phyloP scores from a whole-genome alignment of 2,797 vertebrate genomes.

The Gallirallus australis region DNA sequence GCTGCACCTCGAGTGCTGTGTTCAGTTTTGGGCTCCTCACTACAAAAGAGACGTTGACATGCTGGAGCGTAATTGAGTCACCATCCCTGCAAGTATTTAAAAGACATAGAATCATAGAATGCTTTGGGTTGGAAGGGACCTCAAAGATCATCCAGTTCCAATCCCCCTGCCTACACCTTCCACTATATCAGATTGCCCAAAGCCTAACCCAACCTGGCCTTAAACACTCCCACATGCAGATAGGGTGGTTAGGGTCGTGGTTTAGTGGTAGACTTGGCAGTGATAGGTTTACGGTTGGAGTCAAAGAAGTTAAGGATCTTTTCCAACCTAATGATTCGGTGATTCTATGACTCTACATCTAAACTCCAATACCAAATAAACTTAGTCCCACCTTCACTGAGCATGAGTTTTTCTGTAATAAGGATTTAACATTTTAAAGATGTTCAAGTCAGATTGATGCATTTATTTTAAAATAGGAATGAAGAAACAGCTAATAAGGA shows the following conservation, averaged over 20 bases:
- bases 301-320: not conserved
- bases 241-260: no score
- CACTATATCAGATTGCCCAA: no score
- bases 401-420: not conserved
- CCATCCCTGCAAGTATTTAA: not conserved
- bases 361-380: not conserved
- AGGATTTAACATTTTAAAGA: not conserved
- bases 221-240: no score
- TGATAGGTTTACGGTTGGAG: not conserved
- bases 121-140: no score
- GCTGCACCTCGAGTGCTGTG: rapidly evolving
- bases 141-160: no score
- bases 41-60: no score
- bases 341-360: not conserved
- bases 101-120: not conserved
- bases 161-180: no score
- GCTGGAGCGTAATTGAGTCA: rapidly evolving
- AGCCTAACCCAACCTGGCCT: no score
- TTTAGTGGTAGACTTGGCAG: not conserved
- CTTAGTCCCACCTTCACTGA: not conserved
- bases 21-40: no score
- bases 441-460: not conserved
- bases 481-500: not conserved
- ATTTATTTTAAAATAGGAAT: not conserved
- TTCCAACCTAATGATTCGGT: not conserved